phyloP scores from a whole-genome alignment of 2,797 vertebrate species.

The Pempheris klunzingeri region DNA sequence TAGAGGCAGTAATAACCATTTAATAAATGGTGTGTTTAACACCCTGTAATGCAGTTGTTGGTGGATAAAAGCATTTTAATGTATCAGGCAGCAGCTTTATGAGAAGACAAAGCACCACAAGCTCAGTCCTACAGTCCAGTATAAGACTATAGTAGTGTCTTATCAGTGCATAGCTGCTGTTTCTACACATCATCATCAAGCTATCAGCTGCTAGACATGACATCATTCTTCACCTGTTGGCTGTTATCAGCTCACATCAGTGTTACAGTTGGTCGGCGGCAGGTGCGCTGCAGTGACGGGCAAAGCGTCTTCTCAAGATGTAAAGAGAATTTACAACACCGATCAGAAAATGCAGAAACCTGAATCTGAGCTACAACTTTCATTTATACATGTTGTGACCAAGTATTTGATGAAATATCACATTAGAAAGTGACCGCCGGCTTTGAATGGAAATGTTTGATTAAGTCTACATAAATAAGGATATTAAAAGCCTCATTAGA shows the following conservation, averaged over 20 bases:
- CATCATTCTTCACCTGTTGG: slow-evolving; percentile 38
- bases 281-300: slow-evolving; percentile 13
- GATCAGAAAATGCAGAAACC: neutral
- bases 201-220: slow-evolving; percentile 34
- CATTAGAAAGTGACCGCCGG: neutral
- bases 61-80: too few species aligned
- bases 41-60: too few species aligned
- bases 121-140: neutral
- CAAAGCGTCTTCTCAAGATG: too few species aligned
- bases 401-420: neutral
- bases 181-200: slow-evolving; percentile 28
- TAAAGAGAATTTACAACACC: neutral
- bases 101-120: slow-evolving; percentile 3
- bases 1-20: too few species aligned
- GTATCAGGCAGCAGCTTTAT: neutral
- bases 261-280: neutral
- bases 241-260: slow-evolving; percentile 8
- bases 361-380: neutral
- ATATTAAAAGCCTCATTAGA: slow-evolving; percentile 21
- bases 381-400: neutral
- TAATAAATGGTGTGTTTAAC: too few species aligned
- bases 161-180: slow-evolving; percentile 34
- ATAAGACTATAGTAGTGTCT: neutral
- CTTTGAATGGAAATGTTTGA: slow-evolving; percentile 11
- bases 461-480: slow-evolving; percentile 16